Base-by-base conservation (phyloP, 1,140 invertebrate genomes). In the Coenobita brevimanus region DNA sequence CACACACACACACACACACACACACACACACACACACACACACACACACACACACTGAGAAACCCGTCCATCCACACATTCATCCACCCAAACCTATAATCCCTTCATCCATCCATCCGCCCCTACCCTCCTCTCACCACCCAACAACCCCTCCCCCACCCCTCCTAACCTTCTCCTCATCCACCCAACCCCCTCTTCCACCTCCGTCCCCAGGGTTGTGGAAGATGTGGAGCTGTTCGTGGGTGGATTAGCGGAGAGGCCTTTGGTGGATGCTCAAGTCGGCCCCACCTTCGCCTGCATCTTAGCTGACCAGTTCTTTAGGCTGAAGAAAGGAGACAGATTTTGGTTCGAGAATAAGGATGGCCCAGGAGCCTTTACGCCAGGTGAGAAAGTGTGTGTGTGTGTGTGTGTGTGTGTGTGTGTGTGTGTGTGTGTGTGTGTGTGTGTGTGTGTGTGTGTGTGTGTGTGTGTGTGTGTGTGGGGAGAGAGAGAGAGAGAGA, bases 311-410 rank as follows among this genome's bases (percentile, higher is more conserved):
- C 98, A 99, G 93, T 99, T 99, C 92, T 94, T 93, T 80, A 94
- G 97, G 36, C 93, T 98, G 13, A 93, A 98, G 86, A 95, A 97
- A 92, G 98, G 97, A 0, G 98, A 99, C 92, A 95, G 95, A 89
- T 98, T 99, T 92, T 99, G 96, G 95, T 99, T 98, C 92, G 98
- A 99, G 93, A 98, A 97, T 93, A 95, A 96, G 0, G 94, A 95
- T 0, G 94, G 96, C 91, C 95, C 96, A 3, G 93, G 94, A 83
- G 94, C 95, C 17, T 97, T 97, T 91, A 95, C 93, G 10, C 90
- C 94, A 92, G 95, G 96, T 97, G 24, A 69, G 67, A 3, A 38
- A 71, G 24, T 13, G 24, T 13, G 67, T 1, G n/a, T 57, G n/a
- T 57, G 54, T 57, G 54, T 57, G 54, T n/a, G 13, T 10, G n/a